A percentile compares a stretch with the other conserved stretches of the same genome.
Evolutionary conservation across 2,113 vertebrate species (phyloP).

Genomic region (Sterna hirundo): DNA sequence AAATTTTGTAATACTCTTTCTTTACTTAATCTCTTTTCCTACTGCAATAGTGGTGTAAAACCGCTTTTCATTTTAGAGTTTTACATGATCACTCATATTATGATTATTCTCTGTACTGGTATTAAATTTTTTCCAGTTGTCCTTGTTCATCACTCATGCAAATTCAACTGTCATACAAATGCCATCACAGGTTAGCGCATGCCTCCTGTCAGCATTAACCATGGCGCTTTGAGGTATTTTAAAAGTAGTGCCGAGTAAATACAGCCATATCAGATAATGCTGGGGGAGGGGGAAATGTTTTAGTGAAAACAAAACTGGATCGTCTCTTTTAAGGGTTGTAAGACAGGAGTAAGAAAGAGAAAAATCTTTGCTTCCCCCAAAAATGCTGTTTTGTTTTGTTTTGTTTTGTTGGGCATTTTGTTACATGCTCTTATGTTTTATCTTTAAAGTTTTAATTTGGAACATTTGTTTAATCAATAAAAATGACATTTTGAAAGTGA

Average conservation of each 20-base stretch:
- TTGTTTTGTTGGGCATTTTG: not conserved
- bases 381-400: not conserved
- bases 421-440: not conserved
- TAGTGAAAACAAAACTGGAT: not conserved
- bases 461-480: not conserved
- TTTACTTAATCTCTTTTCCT: not conserved
- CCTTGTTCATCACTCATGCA: not conserved
- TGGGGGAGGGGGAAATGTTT: not conserved
- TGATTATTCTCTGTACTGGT: not conserved
- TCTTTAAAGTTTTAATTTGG: not conserved
- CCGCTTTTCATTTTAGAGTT: not conserved
- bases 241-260: not conserved
- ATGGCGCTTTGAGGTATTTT: not conserved
- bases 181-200: not conserved
- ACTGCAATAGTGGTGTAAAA: not conserved
- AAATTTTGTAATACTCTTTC: not conserved
- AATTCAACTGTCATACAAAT: not conserved
- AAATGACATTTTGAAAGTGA: not conserved
- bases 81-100: not conserved
- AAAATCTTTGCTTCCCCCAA: fast-evolving
- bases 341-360: not conserved
- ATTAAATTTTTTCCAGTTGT: not conserved
- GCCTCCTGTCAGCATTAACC: not conserved
- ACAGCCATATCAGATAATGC: not conserved
- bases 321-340: not conserved